Evolutionary conservation across 2,797 vertebrate genomes (phyloP).

Genomic region (Coccyzus lansbergi): DNA sequence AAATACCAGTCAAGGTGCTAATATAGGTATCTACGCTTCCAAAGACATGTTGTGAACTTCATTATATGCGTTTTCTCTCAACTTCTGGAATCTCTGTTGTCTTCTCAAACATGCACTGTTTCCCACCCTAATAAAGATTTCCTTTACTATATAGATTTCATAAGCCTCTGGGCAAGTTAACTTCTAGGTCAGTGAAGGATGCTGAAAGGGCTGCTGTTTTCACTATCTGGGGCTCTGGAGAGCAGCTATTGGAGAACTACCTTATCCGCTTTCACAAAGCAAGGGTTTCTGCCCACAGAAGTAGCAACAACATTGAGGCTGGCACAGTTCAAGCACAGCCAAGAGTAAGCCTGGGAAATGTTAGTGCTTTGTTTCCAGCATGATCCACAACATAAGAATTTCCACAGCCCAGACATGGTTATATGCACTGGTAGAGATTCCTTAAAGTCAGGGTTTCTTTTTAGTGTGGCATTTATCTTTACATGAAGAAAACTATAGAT

Average conservation of each 20-base stretch:
- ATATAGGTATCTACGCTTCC: not conserved
- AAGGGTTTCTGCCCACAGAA: not conserved
- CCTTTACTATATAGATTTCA: not conserved
- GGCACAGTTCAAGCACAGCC: not conserved
- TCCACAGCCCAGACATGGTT: not conserved
- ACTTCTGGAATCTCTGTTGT: not conserved
- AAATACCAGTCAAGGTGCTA: not conserved
- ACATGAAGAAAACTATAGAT: not conserved
- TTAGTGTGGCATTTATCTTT: not conserved
- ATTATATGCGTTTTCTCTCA: not conserved
- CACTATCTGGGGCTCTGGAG: not conserved
- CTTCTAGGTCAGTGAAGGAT: not conserved
- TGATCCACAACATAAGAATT: not conserved
- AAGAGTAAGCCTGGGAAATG: not conserved
- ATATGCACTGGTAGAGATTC: not conserved
- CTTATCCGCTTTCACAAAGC: not conserved
- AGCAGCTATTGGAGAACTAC: not conserved
- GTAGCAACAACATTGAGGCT: not conserved
- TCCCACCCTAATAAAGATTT: not conserved
- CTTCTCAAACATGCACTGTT: not conserved
- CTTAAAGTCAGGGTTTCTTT: not conserved
- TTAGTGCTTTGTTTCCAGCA: not conserved
- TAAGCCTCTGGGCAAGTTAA: not conserved
- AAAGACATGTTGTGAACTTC: not conserved
- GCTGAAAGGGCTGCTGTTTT: not conserved